Percentiles rank a stretch among this genome's conserved stretches.
Conservation (phyloP, 2,888 invertebrate genomes). For the Bhutanitis thaidina region DNA sequence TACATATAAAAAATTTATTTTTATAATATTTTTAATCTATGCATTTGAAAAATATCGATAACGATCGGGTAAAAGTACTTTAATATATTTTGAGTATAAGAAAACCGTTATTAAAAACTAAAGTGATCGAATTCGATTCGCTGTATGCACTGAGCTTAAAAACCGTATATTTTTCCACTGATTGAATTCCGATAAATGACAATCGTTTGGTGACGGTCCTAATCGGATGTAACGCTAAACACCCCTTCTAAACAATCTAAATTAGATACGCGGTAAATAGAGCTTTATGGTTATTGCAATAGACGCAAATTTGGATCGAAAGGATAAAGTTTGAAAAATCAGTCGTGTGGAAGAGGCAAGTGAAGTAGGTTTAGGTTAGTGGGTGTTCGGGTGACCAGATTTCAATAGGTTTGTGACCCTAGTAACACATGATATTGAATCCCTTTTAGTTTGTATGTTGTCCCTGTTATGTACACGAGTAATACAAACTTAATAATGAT, state of each 20-base stretch:
- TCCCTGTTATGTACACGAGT: too few relatives aligned
- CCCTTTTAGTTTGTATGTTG: slow-evolving; percentile 12
- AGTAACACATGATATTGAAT: slow-evolving; percentile 6
- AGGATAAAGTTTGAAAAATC: background rate
- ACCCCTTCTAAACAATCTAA: background rate
- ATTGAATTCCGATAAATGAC: background rate
- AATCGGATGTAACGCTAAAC: background rate
- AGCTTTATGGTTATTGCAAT: slow-evolving; percentile 17
- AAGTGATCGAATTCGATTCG: too few relatives aligned
- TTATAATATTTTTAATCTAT: too few relatives aligned
- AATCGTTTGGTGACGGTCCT: background rate
- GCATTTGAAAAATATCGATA: too few relatives aligned
- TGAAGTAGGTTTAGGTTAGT: slow-evolving; percentile 12
- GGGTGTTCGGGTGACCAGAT: slow-evolving; percentile 14
- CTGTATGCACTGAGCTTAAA: too few relatives aligned
- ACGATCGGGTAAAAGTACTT: too few relatives aligned
- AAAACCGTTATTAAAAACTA: background rate
- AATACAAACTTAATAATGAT: too few relatives aligned
- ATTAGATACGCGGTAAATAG: background rate
- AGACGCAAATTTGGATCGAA: background rate
- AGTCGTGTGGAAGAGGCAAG: slow-evolving; percentile 16
- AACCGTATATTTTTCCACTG: too few relatives aligned
- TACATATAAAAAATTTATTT: too few relatives aligned
- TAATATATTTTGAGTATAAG: too few relatives aligned
- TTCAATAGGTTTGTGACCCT: slow-evolving; percentile 13